Evolutionary conservation across 1,140 invertebrate species (phyloP), one percentile per base, ranked within the genome.

Genomic region (Diprion similis): DNA sequence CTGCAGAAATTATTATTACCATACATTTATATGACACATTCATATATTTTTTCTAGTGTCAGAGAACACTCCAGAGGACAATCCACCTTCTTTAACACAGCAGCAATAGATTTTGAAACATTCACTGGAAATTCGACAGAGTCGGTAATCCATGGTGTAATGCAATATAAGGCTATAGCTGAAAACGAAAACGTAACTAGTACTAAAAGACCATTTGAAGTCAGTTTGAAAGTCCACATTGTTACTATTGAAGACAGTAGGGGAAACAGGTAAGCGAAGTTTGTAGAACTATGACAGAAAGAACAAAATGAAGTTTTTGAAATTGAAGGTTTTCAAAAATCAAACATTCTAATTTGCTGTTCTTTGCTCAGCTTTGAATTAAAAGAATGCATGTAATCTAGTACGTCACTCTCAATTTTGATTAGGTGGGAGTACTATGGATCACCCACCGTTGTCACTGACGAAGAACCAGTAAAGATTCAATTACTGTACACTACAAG

Each of bases 201-300:
- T n/a, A 74, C 75, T 46, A 48, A 66, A 48, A 46, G 80, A 78
- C 75, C 83, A 72, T 75, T 80, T 18, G 73, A 64, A n/a, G 10
- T 67, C 45, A 73, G 70, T 18, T 72, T 82, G 71, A 64, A 79
- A 19, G 13, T 87, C 15, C 72, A 83, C 71, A 81, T 81, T 76
- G 65, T 87, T 15, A 2, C 68, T n/a, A 64, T 87, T 37, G 83
- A 86, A 70, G 83, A 87, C 73, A 77, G 83, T 59, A 84, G 76
- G 72, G 81, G 83, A 45, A 80, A 85, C 68, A 87, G 81, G 85
- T 84, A 82, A 73, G 70, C 18, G 4, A 10, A 68, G 8, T 15
- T 68, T 68, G 24, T 37, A 37, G 6, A 3, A 37, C 24, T 37
- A 37, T 6, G 24, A 37, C 6, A 37, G 24, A 37, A 37, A 37